Base-by-base conservation (phyloP, 2,888 invertebrate genomes). In the Agrochola lychnidis region DNA sequence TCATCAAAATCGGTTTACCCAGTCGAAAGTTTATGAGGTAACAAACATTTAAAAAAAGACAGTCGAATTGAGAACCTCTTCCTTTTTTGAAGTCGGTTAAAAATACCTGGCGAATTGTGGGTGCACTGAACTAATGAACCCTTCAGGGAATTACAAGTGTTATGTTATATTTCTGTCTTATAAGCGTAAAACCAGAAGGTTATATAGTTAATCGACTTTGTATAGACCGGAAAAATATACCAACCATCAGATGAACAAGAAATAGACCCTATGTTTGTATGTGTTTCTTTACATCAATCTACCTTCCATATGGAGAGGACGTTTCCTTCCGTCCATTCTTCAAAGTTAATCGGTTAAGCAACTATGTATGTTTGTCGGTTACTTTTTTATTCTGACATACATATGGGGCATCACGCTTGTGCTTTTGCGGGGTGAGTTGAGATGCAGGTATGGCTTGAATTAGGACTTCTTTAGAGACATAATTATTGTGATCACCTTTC, bases 321-420 rank as follows among this genome's bases (percentile, higher is more conserved):
- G 42, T 69, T 84, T 79, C 70, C 81, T 79, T 84, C 81, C 81
- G 81, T 53, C 69, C 73, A 81, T 81, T 81, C 80, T 81, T 73
- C 30, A 36, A 48, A 57, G 36, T 36, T 79, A 73, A 70, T 70
- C 61, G 73, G 66, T 73, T 62, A 48, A 70, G 84, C 81, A 84
- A 81, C 66, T 62, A 57, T 62, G 61, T 66, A 9, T 36, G 45
- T 0, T 30, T 25, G 67, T 45, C n/a, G 25, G 12, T 30, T 48
- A 0, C 30, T 25, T 72, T 78, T 73, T 59, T 40, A 14, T 3
- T 62, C 14, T 40, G 62, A 42, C 67, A 19, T 45, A 71, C 59
- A 2, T 70, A n/a, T 16, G 30, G 7, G 59, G 7, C 2, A 16
- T 74, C 12, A 25, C 22, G 57, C 14, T 69, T 51, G 16, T 36